These are phyloP conservation scores for Rhamphomyia laevipes DNA, from an alignment of 2,888 invertebrate species.

Conservation along the genomic window DNA sequence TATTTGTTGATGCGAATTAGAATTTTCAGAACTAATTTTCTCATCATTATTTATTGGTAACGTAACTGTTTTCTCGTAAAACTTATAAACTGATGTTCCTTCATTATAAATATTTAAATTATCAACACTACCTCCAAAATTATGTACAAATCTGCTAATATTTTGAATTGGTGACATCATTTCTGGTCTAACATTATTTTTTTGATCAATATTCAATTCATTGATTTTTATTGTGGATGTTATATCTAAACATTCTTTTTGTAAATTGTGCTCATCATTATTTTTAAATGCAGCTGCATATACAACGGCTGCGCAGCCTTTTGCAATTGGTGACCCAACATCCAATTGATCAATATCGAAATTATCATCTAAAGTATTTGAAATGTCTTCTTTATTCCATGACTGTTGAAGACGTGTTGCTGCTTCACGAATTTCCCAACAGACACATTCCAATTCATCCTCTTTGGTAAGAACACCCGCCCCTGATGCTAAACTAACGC, in stretches of 20 bases:
- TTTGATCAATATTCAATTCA: conserved; percentile 1
- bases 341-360: conserved; percentile 47
- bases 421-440: conserved; percentile 59
- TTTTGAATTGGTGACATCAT: conserved; percentile 35
- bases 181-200: conserved; percentile 16
- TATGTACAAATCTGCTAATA: conserved; percentile 34
- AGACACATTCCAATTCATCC: conserved; percentile 65
- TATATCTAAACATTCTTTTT: background rate
- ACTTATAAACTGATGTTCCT: conserved; percentile 22
- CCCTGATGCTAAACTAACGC: conserved; percentile 60
- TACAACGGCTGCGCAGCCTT: conserved; percentile 72
- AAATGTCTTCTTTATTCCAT: conserved; percentile 30
- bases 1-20: background rate
- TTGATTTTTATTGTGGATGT: conserved; percentile 6
- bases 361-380: conserved; percentile 34
- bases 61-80: conserved; percentile 19
- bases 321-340: conserved; percentile 60
- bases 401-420: conserved; percentile 30
- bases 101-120: conserved; percentile 29
- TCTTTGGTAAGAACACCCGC: conserved; percentile 62
- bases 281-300: conserved; percentile 51
- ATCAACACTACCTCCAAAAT: conserved; percentile 34
- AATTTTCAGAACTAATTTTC: no score
- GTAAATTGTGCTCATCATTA: conserved; percentile 6
- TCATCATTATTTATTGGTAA: background rate